phyloP scores from a whole-genome alignment of 1,140 invertebrate genomes.

The Berghia stephanieae region DNA sequence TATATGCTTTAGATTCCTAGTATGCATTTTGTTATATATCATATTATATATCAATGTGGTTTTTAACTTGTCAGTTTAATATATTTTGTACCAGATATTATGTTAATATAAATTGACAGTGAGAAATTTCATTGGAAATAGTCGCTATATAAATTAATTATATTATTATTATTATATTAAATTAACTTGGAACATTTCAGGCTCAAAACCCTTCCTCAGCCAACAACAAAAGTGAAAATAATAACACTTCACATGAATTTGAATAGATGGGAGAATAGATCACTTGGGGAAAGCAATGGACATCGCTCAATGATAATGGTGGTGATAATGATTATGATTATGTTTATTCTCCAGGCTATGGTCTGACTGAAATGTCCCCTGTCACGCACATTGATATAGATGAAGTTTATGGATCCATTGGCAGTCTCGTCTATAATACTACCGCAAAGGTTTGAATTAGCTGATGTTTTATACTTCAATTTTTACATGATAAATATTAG shows the following conservation, averaged over 20 bases:
- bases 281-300: not conserved
- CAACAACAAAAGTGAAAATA: no score
- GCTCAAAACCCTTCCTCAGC: no score
- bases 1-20: no score
- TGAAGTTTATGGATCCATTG: constrained; percentile 9
- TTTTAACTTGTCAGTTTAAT: no score
- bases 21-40: no score
- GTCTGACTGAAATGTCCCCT: constrained; percentile 38
- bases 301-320: not conserved
- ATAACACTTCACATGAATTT: not conserved
- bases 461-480: no score
- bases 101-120: not conserved
- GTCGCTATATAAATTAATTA: no score
- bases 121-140: not conserved
- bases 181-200: no score
- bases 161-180: no score
- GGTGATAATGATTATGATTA: not conserved
- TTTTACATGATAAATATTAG: no score
- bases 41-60: not conserved
- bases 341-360: constrained; percentile 31
- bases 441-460: no score
- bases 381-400: constrained; percentile 27
- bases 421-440: constrained; percentile 26
- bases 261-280: not conserved
- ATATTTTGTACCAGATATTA: not conserved